Evolutionary conservation across 2,888 invertebrate genomes (phyloP), one percentile per base, ranked within the genome.

Genomic region (Diplazon laetatorius): DNA sequence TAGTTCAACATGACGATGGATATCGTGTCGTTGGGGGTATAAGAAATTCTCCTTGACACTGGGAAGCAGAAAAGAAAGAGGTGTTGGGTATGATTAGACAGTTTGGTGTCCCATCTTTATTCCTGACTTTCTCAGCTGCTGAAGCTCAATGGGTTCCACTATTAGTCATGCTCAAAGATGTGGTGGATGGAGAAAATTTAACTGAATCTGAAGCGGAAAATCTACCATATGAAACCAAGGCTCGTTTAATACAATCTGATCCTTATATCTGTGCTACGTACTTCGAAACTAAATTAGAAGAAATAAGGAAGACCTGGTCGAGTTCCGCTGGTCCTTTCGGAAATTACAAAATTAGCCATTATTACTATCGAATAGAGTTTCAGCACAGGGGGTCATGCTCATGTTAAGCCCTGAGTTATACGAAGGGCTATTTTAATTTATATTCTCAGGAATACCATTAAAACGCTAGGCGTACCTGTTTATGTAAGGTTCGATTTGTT

Each of bases 201-300:
- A 30, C 4, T 6, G 4, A 5, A 5, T 2, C 2, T 5, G 4
- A 30, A 6, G 48, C 62, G 73, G 22, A 63, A 6, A 39, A 70
- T 16, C 60, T 80, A 65, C 35, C 39, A n/a, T 77, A 55, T 44
- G 30, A 50, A 25, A 69, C 78, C 62, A 78, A 78, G 72, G 44
- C 22, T 14, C 55, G 50, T 55, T 39, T 83, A 18, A 76, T 82
- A 2, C 73, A 75, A 55, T 59, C 48, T 60, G 82, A 82, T 76
- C 80, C 80, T 18, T 68, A 82, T 5, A 82, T 79, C 22, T 79
- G 78, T 72, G 82, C 82, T 10, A 59, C 66, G 20, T 83, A 79
- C 66, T 83, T 78, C 60, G 70, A 30, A 6, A 30, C 30, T 6
- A 30, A 6, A 6, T 6, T 30, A 5, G 6, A 30, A 30, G 30